Conservation (phyloP, 2,113 vertebrate species). For the Gnathonemus longibarbis region DNA sequence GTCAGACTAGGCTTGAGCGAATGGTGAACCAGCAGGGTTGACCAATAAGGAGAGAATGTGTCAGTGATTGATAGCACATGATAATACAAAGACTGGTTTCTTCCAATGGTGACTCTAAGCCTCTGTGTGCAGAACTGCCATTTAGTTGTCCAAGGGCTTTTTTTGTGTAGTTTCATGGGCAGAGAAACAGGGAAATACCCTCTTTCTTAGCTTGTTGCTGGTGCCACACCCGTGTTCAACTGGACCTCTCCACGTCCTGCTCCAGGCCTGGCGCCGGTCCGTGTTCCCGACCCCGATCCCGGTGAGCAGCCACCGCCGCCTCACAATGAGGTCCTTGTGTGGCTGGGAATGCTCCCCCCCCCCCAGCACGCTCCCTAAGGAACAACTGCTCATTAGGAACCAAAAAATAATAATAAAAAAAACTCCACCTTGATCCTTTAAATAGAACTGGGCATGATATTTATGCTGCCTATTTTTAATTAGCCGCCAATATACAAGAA, state of each 20-base stretch:
- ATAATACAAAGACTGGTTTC: neutral
- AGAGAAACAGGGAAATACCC: slow-evolving; percentile 36
- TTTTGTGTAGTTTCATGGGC: slow-evolving; percentile 25
- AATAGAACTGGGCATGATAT: slow-evolving; percentile 20
- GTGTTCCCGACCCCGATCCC: slow-evolving; percentile 20
- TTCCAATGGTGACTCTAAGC: neutral
- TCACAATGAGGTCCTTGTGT: slow-evolving; percentile 9
- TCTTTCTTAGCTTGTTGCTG: neutral
- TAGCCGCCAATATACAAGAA: neutral
- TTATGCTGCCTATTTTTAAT: slow-evolving; percentile 13
- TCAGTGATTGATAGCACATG: neutral
- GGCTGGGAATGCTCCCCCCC: neutral
- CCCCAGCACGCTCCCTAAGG: neutral
- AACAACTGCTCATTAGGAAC: slow-evolving; percentile 29
- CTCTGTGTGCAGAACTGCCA: neutral
- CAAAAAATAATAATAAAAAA: slow-evolving; percentile 27
- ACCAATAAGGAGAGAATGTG: neutral
- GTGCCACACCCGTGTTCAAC: slow-evolving; percentile 41
- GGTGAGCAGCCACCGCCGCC: neutral
- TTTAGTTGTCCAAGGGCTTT: slow-evolving; percentile 22
- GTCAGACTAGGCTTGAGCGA: neutral
- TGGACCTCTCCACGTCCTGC: slow-evolving; percentile 20
- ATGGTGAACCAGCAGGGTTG: neutral
- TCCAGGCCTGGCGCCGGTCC: slow-evolving; percentile 23
- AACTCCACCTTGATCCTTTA: slow-evolving; percentile 30